These are phyloP conservation scores for Drosophila prosaltans DNA, from an alignment of 1,140 invertebrate genomes.

Conservation along the genomic window DNA sequence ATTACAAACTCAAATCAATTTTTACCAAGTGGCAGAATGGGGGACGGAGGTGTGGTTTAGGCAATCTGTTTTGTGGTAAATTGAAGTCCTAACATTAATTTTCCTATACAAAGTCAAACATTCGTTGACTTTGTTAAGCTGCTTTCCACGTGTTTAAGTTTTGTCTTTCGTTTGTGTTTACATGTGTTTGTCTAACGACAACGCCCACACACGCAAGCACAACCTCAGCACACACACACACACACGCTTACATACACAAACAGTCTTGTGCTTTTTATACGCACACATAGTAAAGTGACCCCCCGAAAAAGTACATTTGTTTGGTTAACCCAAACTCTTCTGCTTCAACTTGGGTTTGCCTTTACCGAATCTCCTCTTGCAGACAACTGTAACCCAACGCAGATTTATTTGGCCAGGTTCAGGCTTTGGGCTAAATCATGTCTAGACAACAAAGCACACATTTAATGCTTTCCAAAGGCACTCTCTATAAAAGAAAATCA, in stretches of 20 bases:
- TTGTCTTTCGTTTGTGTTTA: conserved; percentile 67
- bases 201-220: conserved; percentile 7
- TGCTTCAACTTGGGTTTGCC: background rate
- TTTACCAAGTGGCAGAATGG: background rate
- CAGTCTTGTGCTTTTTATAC: too few relatives aligned
- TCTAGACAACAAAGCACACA: conserved; percentile 71
- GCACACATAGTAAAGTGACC: conserved; percentile 44
- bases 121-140: conserved; percentile 64
- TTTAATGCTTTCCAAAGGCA: conserved; percentile 40
- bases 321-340: conserved; percentile 51
- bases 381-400: conserved; percentile 47
- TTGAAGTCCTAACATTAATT: conserved; percentile 51
- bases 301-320: conserved; percentile 59
- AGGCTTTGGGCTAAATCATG: conserved; percentile 58
- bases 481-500: conserved; percentile 3
- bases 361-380: background rate
- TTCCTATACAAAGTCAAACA: conserved; percentile 60
- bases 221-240: background rate
- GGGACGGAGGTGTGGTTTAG: background rate
- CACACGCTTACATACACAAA: too few relatives aligned
- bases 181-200: conserved; percentile 58
- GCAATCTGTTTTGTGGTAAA: conserved; percentile 30
- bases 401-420: conserved; percentile 69
- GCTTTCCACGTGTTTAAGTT: conserved; percentile 69
- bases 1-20: conserved; percentile 15